Percentiles rank a stretch among this genome's conserved stretches.
These are phyloP conservation scores for Argopecten irradians DNA, from an alignment of 1,140 invertebrate species.

Conservation along the genomic window DNA sequence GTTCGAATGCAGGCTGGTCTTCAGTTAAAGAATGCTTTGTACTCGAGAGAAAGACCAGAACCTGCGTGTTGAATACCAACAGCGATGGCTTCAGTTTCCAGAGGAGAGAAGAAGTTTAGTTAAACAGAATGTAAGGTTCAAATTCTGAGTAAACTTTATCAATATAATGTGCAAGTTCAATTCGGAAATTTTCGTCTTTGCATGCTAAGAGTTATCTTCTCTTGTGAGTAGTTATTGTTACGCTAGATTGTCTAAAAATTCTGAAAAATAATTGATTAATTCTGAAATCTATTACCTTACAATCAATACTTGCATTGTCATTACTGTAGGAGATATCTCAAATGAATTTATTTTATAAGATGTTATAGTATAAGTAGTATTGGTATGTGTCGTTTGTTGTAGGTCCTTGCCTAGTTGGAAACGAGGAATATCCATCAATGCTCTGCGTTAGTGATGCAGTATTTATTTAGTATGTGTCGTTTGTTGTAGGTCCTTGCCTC, in stretches of 20 bases:
- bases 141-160: not conserved
- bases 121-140: constrained; percentile 93
- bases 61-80: constrained; percentile 89
- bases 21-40: constrained; percentile 98
- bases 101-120: constrained; percentile 91
- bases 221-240: too few species aligned
- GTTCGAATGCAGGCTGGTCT: constrained; percentile 98
- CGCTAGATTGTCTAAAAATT: too few species aligned
- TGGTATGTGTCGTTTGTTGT: too few species aligned
- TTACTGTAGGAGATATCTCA: too few species aligned
- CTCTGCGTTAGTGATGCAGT: not conserved
- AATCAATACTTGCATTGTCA: too few species aligned
- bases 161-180: too few species aligned
- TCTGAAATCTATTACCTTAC: too few species aligned
- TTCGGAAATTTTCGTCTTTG: too few species aligned
- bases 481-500: too few species aligned
- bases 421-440: not conserved
- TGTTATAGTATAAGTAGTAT: not conserved
- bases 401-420: not conserved
- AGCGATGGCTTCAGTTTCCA: constrained; percentile 93
- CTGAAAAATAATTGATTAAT: too few species aligned
- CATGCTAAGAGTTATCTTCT: too few species aligned
- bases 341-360: too few species aligned
- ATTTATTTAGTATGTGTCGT: not conserved
- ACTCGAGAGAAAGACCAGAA: constrained; percentile 91